Conservation (phyloP, 2,797 vertebrate genomes). For the Typhlichthys subterraneus region DNA sequence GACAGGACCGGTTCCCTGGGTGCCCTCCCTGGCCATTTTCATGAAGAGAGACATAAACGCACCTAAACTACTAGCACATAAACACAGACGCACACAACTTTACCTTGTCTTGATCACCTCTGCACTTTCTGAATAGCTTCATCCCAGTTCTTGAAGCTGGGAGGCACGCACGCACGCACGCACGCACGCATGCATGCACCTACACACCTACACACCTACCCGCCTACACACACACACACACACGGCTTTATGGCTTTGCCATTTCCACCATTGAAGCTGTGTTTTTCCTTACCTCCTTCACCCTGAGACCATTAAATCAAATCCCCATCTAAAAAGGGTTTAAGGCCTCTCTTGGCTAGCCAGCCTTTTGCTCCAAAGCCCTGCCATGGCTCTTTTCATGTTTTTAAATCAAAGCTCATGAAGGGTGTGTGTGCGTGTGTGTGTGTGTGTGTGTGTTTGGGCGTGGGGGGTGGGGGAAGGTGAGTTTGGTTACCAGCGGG, state of each 20-base stretch:
- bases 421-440: constrained; percentile 28
- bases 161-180: constrained; percentile 1
- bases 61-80: constrained; percentile 39
- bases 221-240: not conserved
- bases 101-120: constrained; percentile 44
- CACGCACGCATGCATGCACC: not conserved
- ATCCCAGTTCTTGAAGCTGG: constrained; percentile 45
- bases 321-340: constrained; percentile 65
- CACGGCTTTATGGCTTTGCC: constrained; percentile 5
- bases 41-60: constrained; percentile 17
- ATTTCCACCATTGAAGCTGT: constrained; percentile 51
- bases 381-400: constrained; percentile 61
- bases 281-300: constrained; percentile 58
- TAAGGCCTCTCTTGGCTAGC: constrained; percentile 62
- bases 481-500: not conserved
- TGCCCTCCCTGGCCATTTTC: constrained; percentile 53
- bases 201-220: not conserved
- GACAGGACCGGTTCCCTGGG: constrained; percentile 49
- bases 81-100: constrained; percentile 53
- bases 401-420: constrained; percentile 70
- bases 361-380: constrained; percentile 58
- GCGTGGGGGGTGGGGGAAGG: constrained; percentile 7
- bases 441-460: too few species aligned
- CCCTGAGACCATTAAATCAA: constrained; percentile 68
- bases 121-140: constrained; percentile 64